Evolutionary conservation across 1,140 invertebrate species (phyloP).

Genomic region (Lepidurus arcticus): DNA sequence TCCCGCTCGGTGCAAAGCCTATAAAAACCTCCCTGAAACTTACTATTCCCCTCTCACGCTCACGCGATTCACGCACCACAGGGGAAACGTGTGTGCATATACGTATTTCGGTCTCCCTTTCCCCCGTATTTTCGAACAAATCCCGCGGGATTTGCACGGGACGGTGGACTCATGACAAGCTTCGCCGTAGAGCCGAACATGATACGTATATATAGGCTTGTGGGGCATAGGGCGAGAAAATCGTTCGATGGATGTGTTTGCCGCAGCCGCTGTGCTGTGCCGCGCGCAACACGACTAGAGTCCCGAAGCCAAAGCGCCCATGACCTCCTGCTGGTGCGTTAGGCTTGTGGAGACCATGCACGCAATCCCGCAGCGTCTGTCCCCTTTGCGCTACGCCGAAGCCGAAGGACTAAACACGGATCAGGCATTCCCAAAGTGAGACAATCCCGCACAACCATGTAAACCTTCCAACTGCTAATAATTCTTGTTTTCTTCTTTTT

Average conservation of each 20-base stretch:
- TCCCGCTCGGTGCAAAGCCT: background rate
- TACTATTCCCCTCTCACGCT: slow-evolving; percentile 9
- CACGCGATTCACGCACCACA: slow-evolving; percentile 13
- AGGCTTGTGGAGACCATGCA: slow-evolving; percentile 7
- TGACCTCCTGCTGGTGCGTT: slow-evolving; percentile 4
- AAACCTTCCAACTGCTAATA: background rate
- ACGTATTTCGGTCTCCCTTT: background rate
- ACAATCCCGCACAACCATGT: background rate
- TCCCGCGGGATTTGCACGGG: background rate
- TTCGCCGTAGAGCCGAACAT: background rate
- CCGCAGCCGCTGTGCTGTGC: background rate
- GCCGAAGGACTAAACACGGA: background rate
- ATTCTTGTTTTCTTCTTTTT: slow-evolving; percentile 13
- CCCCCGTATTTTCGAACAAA: background rate
- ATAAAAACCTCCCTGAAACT: background rate
- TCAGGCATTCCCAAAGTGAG: background rate
- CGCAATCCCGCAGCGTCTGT: slow-evolving; percentile 11
- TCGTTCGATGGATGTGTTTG: background rate
- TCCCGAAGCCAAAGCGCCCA: background rate
- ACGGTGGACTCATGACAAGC: background rate
- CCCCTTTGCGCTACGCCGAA: background rate
- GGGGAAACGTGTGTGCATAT: background rate
- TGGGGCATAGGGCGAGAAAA: background rate
- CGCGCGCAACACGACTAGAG: background rate
- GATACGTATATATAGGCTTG: background rate